A percentile compares a stretch with the other conserved stretches of the same genome.
These are phyloP conservation scores for Melolontha melolontha DNA, from an alignment of 2,888 invertebrate species.

Conservation along the genomic window DNA sequence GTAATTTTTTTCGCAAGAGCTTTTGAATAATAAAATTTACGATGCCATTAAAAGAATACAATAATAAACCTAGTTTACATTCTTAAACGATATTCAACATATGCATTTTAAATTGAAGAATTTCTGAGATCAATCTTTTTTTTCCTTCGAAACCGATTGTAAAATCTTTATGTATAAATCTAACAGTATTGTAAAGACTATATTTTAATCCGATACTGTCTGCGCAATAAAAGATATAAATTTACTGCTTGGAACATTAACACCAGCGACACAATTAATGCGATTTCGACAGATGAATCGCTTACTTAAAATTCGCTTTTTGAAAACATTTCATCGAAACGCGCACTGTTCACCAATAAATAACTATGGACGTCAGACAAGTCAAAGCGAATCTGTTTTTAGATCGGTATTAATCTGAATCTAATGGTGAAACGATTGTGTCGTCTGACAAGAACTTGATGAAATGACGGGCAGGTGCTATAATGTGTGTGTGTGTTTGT, in stretches of 20 bases:
- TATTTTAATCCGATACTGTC: background rate
- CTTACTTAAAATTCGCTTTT: slow-evolving; percentile 22
- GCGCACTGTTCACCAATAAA: slow-evolving; percentile 26
- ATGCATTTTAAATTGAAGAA: no score
- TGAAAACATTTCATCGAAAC: slow-evolving; percentile 22
- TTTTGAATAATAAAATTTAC: no score
- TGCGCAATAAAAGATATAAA: slow-evolving; percentile 14
- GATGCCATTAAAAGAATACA: no score
- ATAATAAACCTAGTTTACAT: no score
- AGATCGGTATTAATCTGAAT: slow-evolving; percentile 37
- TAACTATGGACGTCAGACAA: slow-evolving; percentile 30
- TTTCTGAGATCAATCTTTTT: no score
- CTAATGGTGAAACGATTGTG: slow-evolving; percentile 48
- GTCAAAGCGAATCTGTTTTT: slow-evolving; percentile 35
- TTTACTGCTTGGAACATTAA: slow-evolving; percentile 15
- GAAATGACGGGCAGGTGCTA: slow-evolving; percentile 56
- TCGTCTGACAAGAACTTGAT: slow-evolving; percentile 51
- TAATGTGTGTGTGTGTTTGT: slow-evolving; percentile 37
- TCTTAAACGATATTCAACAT: no score
- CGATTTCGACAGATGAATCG: slow-evolving; percentile 8
- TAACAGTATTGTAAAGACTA: no score
- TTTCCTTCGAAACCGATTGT: no score
- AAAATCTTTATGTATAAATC: no score
- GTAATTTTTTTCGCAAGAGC: no score
- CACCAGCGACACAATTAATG: slow-evolving; percentile 16